Percentiles rank a stretch among this genome's conserved stretches.
Evolutionary conservation across 2,888 invertebrate genomes (phyloP).

Genomic region (Drosophila paramelanica): DNA sequence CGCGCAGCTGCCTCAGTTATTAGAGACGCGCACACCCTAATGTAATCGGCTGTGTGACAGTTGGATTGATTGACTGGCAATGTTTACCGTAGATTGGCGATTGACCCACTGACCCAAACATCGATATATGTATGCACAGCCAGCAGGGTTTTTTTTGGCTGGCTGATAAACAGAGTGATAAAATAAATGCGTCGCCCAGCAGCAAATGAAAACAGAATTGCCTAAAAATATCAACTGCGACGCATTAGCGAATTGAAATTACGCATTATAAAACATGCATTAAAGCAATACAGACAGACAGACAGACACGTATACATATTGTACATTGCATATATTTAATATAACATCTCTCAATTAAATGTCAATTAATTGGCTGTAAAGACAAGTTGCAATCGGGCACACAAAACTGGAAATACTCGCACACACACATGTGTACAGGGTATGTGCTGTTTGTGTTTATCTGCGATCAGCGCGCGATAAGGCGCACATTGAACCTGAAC

Average conservation of each 20-base stretch:
- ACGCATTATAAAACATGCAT: slow-evolving; percentile 64
- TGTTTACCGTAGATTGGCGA: slow-evolving; percentile 23
- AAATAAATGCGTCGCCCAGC: slow-evolving; percentile 63
- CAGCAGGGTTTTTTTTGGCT: not conserved
- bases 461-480: slow-evolving; percentile 66
- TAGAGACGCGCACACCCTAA: slow-evolving; percentile 10
- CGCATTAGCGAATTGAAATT: slow-evolving; percentile 67
- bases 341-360: slow-evolving; percentile 48
- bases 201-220: slow-evolving; percentile 9
- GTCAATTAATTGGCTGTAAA: slow-evolving; percentile 43
- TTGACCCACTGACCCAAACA: slow-evolving; percentile 50
- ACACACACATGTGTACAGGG: slow-evolving; percentile 2
- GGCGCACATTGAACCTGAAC: slow-evolving; percentile 34
- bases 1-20: not conserved
- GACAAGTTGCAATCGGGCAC: slow-evolving; percentile 35
- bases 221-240: slow-evolving; percentile 61
- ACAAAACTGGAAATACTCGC: slow-evolving; percentile 50
- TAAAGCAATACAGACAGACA: slow-evolving; percentile 15
- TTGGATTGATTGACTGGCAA: slow-evolving; percentile 53
- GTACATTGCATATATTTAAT: slow-evolving; percentile 5
- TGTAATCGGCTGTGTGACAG: slow-evolving; percentile 30
- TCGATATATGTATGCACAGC: not conserved
- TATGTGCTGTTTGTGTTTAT: slow-evolving; percentile 44
- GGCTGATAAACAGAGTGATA: slow-evolving; percentile 70
- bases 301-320: slow-evolving; percentile 13